phyloP scores from a whole-genome alignment of 92 coral and sea anemone genomes.

The Chrysogorgia sp. region DNA sequence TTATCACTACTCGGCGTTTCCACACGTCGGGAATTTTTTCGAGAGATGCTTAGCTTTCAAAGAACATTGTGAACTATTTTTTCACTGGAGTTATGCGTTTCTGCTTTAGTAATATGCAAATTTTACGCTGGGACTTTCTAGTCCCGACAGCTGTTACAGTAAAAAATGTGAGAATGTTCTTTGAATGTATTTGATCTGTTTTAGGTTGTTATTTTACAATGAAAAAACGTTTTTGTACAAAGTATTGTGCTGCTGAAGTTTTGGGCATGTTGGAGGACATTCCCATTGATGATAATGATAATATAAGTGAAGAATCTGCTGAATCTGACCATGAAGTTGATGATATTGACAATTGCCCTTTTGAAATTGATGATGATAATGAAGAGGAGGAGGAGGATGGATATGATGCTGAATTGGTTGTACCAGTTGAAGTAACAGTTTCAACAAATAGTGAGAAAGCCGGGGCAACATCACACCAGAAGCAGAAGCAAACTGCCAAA shows the following conservation, averaged over 20 bases:
- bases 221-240: not conserved
- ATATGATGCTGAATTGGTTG: slow-evolving; percentile 17
- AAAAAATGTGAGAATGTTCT: not conserved
- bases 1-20: not conserved
- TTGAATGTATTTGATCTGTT: not conserved
- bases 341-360: slow-evolving; percentile 20
- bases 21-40: not conserved
- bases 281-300: slow-evolving; percentile 47
- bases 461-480: not conserved
- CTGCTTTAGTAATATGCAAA: not conserved
- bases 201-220: not conserved
- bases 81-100: not conserved
- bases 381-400: slow-evolving; percentile 30
- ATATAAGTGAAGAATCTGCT: slow-evolving; percentile 43
- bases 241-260: slow-evolving; percentile 32
- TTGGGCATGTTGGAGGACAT: slow-evolving; percentile 50
- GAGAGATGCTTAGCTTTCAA: not conserved
- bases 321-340: slow-evolving; percentile 24
- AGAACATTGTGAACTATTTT: not conserved
- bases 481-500: not conserved
- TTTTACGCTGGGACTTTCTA: not conserved
- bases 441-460: not conserved
- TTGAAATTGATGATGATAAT: slow-evolving; percentile 17
- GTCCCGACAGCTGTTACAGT: slow-evolving; percentile 8
- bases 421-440: slow-evolving; percentile 6